Evolutionary conservation across 2,797 vertebrate species (phyloP).

Genomic region (Halcyon badia): DNA sequence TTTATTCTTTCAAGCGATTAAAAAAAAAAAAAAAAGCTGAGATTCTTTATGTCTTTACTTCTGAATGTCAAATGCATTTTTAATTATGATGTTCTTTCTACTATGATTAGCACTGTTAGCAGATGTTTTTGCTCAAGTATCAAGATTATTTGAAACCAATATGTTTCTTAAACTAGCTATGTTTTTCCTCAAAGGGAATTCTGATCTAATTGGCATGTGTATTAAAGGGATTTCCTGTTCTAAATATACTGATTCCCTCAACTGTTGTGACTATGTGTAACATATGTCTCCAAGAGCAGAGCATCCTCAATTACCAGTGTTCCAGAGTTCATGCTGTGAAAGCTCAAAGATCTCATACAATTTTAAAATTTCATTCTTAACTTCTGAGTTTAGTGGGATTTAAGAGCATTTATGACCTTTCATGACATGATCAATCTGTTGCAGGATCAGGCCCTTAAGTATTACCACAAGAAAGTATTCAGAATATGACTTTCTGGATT

Average conservation of each 20-base stretch:
- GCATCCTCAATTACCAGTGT: background rate
- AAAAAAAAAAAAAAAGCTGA: background rate
- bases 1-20: background rate
- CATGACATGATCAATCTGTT: background rate
- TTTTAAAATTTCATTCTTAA: slow-evolving; percentile 14
- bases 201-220: slow-evolving; percentile 36
- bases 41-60: background rate
- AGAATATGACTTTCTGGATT: slow-evolving; percentile 42
- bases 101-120: slow-evolving; percentile 5
- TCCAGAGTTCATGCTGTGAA: slow-evolving; percentile 1
- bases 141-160: slow-evolving; percentile 30
- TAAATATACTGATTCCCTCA: slow-evolving; percentile 48
- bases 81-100: slow-evolving; percentile 26
- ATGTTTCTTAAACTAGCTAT: slow-evolving; percentile 33
- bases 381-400: slow-evolving; percentile 3
- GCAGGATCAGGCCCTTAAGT: slow-evolving; percentile 21
- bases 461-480: slow-evolving; percentile 20
- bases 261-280: slow-evolving; percentile 3
- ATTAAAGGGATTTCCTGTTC: slow-evolving; percentile 53
- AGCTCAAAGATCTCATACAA: background rate
- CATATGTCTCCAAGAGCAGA: slow-evolving; percentile 41
- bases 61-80: slow-evolving; percentile 20
- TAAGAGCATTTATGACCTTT: background rate
- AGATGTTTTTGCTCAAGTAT: slow-evolving; percentile 57
- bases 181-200: slow-evolving; percentile 44